A percentile compares a stretch with the other conserved stretches of the same genome.
These are phyloP conservation scores for Cacatua alba DNA, from an alignment of 2,113 vertebrate genomes.

Conservation along the genomic window DNA sequence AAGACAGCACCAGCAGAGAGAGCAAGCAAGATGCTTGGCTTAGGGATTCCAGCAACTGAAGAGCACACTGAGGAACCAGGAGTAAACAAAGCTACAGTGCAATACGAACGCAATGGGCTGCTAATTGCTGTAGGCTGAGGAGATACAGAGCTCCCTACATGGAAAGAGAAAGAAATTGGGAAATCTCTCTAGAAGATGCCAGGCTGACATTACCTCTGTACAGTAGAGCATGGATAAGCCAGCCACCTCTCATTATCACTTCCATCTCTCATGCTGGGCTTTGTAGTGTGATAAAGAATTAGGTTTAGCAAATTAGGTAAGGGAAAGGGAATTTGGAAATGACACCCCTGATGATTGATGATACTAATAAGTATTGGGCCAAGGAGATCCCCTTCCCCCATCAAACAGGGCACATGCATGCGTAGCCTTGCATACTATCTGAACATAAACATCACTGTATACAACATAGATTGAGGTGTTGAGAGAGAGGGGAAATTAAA, in stretches of 20 bases:
- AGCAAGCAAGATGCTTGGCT: background rate
- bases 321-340: conserved; percentile 71
- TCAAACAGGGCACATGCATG: background rate
- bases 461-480: background rate
- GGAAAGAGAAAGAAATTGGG: background rate
- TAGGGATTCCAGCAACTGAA: background rate
- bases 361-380: conserved; percentile 67
- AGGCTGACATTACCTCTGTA: conserved; percentile 2
- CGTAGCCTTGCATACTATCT: background rate
- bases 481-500: background rate
- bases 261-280: conserved; percentile 67
- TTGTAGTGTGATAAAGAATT: conserved; percentile 70
- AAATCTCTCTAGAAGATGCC: conserved; percentile 1
- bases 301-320: conserved; percentile 72
- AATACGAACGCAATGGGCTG: background rate
- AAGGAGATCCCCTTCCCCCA: conserved; percentile 22
- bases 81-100: background rate
- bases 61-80: background rate
- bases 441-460: background rate
- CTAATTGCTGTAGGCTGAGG: background rate
- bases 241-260: conserved; percentile 65
- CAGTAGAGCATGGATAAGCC: conserved; percentile 51
- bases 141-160: background rate
- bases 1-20: background rate
- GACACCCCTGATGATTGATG: conserved; percentile 66